Evolutionary conservation across 2,113 vertebrate genomes (phyloP).

Genomic region (Sphyrna mokarran): DNA sequence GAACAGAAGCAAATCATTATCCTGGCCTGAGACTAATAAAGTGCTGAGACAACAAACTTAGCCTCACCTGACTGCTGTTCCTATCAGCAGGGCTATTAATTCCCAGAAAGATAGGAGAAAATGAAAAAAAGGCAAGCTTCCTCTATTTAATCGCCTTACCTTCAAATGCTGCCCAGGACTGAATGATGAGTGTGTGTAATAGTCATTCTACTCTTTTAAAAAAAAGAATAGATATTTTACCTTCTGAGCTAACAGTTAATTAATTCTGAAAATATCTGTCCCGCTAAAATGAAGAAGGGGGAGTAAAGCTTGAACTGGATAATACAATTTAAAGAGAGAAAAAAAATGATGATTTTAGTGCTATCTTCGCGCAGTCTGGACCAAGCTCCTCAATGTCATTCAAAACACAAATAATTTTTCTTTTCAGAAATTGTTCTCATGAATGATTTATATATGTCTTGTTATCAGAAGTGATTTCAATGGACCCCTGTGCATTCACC

Average conservation of each 20-base stretch:
- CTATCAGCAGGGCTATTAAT: conserved; percentile 69
- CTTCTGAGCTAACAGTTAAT: conserved; percentile 75
- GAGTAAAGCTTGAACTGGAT: conserved; percentile 42
- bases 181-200: conserved; percentile 67
- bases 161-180: conserved; percentile 60
- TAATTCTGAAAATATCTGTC: conserved; percentile 78
- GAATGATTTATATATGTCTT: conserved; percentile 99
- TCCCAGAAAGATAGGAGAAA: conserved; percentile 65
- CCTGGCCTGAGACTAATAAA: conserved; percentile 44
- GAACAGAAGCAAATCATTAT: conserved; percentile 14
- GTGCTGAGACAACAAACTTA: conserved; percentile 77
- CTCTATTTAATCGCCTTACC: conserved; percentile 68
- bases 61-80: conserved; percentile 47
- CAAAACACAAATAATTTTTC: conserved; percentile 68
- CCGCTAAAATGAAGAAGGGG: conserved; percentile 56
- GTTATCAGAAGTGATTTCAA: conserved; percentile 99
- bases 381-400: conserved; percentile 80
- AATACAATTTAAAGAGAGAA: conserved; percentile 33
- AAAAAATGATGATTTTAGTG: conserved; percentile 55
- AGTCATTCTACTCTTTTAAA: conserved; percentile 46
- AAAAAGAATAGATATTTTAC: conserved; percentile 61
- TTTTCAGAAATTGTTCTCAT: conserved; percentile 96
- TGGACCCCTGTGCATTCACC: conserved; percentile 93
- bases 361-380: conserved; percentile 69
- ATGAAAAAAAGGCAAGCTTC: conserved; percentile 65